Evolutionary conservation across 1,140 invertebrate species (phyloP).

Genomic region (Lucilia cuprina): DNA sequence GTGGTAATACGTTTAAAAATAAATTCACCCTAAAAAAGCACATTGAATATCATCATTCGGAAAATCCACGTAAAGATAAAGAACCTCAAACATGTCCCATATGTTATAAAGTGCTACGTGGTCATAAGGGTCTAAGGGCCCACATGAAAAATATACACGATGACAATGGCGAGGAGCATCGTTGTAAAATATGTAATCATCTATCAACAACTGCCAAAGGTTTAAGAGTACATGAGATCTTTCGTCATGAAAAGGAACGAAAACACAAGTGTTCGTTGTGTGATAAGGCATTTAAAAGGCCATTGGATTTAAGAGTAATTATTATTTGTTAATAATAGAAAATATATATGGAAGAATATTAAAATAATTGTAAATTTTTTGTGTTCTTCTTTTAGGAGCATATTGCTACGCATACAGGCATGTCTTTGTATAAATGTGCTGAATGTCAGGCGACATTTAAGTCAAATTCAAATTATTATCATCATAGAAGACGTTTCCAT

Average conservation of each 20-base stretch:
- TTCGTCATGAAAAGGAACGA: constrained; percentile 47
- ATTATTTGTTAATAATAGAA: neutral
- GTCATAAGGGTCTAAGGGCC: neutral
- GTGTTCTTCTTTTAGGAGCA: constrained; percentile 50
- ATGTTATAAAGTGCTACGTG: constrained; percentile 44
- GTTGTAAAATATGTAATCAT: neutral
- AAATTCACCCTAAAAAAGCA: constrained; percentile 55
- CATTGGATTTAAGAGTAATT: constrained; percentile 47
- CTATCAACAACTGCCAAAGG: constrained; percentile 2
- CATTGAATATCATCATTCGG: constrained; percentile 48
- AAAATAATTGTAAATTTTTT: neutral
- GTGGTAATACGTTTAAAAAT: constrained; percentile 54
- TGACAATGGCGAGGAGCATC: neutral
- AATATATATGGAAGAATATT: no score
- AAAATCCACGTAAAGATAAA: constrained; percentile 48
- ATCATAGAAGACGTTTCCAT: constrained; percentile 57
- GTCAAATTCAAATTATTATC: constrained; percentile 59
- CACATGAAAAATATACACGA: constrained; percentile 18
- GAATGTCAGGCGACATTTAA: constrained; percentile 58
- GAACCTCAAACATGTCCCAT: constrained; percentile 47
- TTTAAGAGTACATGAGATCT: neutral
- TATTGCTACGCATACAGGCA: constrained; percentile 56
- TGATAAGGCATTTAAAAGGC: constrained; percentile 55
- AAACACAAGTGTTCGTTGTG: constrained; percentile 53
- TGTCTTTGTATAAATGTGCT: constrained; percentile 55